Conservation (phyloP, 2,113 vertebrate species). For the Halcyon senegalensis region DNA sequence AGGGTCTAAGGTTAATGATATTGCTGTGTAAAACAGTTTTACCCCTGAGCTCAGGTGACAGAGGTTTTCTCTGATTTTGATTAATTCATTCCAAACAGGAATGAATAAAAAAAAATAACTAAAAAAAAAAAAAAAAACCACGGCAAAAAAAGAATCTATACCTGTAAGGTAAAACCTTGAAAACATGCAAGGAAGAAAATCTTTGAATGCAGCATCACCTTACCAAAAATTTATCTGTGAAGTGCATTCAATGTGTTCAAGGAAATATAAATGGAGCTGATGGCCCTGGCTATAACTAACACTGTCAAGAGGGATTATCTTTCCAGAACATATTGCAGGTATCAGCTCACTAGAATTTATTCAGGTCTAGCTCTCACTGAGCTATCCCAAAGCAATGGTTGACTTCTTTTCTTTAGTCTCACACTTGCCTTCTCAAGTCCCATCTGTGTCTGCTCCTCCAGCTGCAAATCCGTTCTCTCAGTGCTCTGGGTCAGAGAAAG, state of each 20-base stretch:
- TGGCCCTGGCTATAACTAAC: not conserved
- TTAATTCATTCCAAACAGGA: not conserved
- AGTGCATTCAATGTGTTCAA: not conserved
- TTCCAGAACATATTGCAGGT: not conserved
- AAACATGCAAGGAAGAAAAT: not conserved
- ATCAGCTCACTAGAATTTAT: not conserved
- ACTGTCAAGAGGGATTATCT: not conserved
- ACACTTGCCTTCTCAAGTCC: not conserved
- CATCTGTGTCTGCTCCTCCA: rapidly evolving
- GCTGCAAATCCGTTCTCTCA: not conserved
- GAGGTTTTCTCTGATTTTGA: not conserved
- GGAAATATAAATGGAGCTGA: not conserved
- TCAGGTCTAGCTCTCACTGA: not conserved
- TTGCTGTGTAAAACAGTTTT: not conserved
- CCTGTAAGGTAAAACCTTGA: not conserved
- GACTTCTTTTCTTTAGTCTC: not conserved
- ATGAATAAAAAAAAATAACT: too few relatives aligned
- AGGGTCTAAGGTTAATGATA: not conserved
- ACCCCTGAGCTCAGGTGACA: not conserved
- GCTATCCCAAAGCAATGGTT: not conserved
- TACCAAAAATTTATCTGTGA: not conserved
- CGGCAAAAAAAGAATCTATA: too few relatives aligned
- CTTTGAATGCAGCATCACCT: not conserved
- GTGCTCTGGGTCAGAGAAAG: too few relatives aligned
- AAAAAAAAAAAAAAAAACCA: not conserved